Evolutionary conservation across 2,113 vertebrate genomes (phyloP).

Genomic region (Cricetomys ansorgei): DNA sequence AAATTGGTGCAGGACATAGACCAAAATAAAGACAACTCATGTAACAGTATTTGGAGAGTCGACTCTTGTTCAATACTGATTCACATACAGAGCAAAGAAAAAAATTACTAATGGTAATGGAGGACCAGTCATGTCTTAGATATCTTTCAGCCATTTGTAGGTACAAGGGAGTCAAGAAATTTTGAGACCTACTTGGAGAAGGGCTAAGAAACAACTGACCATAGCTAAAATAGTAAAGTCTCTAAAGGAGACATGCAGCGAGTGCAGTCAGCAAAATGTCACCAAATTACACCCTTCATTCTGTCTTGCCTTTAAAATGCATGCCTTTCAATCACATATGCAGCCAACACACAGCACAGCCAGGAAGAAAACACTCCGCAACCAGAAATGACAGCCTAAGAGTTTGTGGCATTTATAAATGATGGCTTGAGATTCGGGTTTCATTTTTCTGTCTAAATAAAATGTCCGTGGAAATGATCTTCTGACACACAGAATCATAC

Average conservation of each 20-base stretch:
- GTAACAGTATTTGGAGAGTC: conserved; percentile 28
- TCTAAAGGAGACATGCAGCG: neutral
- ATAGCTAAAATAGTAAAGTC: conserved; percentile 22
- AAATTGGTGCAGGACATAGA: conserved; percentile 49
- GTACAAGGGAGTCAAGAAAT: neutral
- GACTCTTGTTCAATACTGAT: conserved; percentile 56
- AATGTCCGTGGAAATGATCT: conserved; percentile 66
- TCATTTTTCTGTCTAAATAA: conserved; percentile 75
- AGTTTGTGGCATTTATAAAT: conserved; percentile 78
- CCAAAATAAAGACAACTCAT: conserved; percentile 65
- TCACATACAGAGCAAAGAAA: neutral
- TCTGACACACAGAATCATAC: conserved; percentile 44
- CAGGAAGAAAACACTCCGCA: neutral
- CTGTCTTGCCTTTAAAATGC: conserved; percentile 22
- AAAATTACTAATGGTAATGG: neutral
- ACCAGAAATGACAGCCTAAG: conserved; percentile 70
- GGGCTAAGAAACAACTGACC: neutral
- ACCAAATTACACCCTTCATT: conserved; percentile 59
- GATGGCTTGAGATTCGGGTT: conserved; percentile 68
- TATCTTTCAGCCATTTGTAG: neutral
- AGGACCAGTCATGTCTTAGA: neutral
- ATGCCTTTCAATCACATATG: neutral
- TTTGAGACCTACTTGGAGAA: neutral
- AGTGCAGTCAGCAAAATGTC: conserved; percentile 47
- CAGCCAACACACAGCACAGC: neutral